These are phyloP conservation scores for Micromys minutus DNA, from an alignment of 2,113 vertebrate genomes.

Conservation along the genomic window DNA sequence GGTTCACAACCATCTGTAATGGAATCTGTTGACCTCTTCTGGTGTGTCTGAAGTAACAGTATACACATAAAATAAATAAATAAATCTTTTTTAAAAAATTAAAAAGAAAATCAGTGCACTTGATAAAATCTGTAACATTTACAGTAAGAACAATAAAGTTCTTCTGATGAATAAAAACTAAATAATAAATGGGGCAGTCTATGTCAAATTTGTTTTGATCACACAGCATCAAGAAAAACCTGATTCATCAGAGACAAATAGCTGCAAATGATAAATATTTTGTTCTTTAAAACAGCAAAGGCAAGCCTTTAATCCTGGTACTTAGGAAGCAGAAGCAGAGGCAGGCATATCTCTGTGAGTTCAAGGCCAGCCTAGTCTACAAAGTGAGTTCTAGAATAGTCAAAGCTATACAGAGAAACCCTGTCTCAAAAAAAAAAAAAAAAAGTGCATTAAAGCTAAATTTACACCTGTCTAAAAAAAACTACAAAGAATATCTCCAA, in stretches of 20 bases:
- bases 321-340: too few species aligned
- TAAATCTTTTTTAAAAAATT: too few species aligned
- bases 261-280: neutral
- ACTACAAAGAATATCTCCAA: slow-evolving; percentile 13
- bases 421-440: neutral
- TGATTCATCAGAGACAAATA: slow-evolving; percentile 42
- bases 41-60: too few species aligned
- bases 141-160: slow-evolving; percentile 6
- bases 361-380: too few species aligned
- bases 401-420: too few species aligned
- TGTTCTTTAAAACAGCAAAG: neutral
- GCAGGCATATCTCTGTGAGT: too few species aligned
- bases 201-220: slow-evolving; percentile 27
- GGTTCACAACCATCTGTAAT: too few species aligned
- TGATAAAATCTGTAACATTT: slow-evolving; percentile 43
- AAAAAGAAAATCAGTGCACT: neutral
- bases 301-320: neutral
- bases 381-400: too few species aligned
- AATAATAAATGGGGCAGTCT: neutral
- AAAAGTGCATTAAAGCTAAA: neutral
- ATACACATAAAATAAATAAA: too few species aligned
- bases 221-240: neutral
- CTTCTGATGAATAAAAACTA: slow-evolving; percentile 45
- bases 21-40: too few species aligned
- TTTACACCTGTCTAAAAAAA: slow-evolving; percentile 16